Percentiles rank a stretch among this genome's conserved stretches.
Conservation (phyloP, 1,140 invertebrate genomes). For the Lepidurus arcticus region DNA sequence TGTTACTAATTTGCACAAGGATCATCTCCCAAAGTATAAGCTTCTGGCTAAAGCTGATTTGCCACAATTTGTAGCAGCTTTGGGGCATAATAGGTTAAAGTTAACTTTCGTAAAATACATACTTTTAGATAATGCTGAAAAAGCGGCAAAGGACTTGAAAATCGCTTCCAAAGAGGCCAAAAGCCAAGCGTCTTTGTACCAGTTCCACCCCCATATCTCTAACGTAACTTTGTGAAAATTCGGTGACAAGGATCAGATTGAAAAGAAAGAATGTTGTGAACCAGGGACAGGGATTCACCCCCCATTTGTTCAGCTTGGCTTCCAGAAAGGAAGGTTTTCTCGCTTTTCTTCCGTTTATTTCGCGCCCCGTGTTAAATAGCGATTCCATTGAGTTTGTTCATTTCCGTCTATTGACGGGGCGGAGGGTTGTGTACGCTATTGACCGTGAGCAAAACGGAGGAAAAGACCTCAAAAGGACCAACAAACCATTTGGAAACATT, state of each 20-base stretch:
- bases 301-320: slow-evolving; percentile 3
- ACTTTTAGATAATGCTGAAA: too few relatives aligned
- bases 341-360: background rate
- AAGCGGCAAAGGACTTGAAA: too few relatives aligned
- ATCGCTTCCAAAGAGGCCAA: too few relatives aligned
- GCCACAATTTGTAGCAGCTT: too few relatives aligned
- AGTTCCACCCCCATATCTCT: background rate
- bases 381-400: slow-evolving; percentile 6
- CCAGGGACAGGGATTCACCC: background rate
- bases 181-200: background rate
- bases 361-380: slow-evolving; percentile 6
- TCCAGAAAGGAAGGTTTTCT: background rate
- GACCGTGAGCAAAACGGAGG: slow-evolving; percentile 3
- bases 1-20: too few relatives aligned
- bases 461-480: slow-evolving; percentile 14
- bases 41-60: too few relatives aligned
- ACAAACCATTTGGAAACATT: slow-evolving; percentile 7
- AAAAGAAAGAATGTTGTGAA: slow-evolving; percentile 19
- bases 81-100: too few relatives aligned
- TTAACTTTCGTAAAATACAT: too few relatives aligned
- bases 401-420: slow-evolving; percentile 17
- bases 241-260: background rate
- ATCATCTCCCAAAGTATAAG: too few relatives aligned
- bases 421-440: slow-evolving; percentile 13
- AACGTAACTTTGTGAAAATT: slow-evolving; percentile 1